Percentiles rank a stretch among this genome's conserved stretches.
These are phyloP conservation scores for Mormyrops boulengeri DNA, from an alignment of 2,797 vertebrate species.

Conservation along the genomic window DNA sequence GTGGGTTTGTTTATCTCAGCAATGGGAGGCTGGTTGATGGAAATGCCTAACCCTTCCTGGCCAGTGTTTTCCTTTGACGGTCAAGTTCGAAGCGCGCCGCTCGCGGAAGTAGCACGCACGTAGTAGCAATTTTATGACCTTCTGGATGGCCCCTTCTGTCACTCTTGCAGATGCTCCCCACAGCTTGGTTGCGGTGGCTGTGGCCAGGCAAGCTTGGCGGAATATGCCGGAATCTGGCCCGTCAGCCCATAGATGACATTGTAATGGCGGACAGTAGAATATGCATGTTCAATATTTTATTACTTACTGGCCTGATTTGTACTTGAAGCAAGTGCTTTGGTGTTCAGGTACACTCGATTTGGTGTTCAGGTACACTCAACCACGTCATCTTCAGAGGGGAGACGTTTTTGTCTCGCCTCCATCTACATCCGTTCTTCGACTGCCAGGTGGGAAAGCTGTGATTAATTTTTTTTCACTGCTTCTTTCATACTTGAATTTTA, in stretches of 20 bases:
- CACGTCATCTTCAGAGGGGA: background rate
- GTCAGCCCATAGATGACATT: background rate
- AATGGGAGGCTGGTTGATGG: background rate
- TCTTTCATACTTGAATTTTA: background rate
- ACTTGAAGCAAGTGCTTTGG: background rate
- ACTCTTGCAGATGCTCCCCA: conserved; percentile 21
- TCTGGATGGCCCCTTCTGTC: conserved; percentile 14
- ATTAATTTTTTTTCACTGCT: background rate
- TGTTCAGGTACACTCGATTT: background rate
- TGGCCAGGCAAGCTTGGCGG: background rate
- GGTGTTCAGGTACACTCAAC: background rate
- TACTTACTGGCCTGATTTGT: background rate
- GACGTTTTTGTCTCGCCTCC: background rate
- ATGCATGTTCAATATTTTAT: background rate
- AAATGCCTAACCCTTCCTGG: background rate
- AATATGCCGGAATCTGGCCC: background rate
- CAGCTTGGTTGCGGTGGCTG: conserved; percentile 25
- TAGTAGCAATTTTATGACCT: conserved; percentile 29
- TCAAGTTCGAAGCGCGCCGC: background rate
- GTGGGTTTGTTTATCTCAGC: background rate
- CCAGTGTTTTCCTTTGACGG: conserved; percentile 15
- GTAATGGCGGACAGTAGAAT: background rate
- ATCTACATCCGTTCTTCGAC: background rate
- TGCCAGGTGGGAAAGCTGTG: background rate
- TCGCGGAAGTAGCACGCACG: conserved; percentile 17